phyloP scores from a whole-genome alignment of 2,888 invertebrate genomes.

The Noctua janthe region DNA sequence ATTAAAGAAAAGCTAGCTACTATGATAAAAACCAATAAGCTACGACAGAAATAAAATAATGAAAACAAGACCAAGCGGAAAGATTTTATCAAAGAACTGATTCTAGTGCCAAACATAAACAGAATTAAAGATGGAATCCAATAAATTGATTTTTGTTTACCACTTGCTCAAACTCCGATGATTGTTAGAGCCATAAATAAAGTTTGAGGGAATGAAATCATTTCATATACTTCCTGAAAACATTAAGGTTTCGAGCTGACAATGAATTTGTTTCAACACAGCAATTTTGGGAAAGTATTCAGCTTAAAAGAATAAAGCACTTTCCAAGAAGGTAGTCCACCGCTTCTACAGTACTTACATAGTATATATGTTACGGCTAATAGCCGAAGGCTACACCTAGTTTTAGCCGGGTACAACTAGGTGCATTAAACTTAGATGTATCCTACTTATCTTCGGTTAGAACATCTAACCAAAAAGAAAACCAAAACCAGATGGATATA shows the following conservation, averaged over 20 bases:
- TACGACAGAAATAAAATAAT: not conserved
- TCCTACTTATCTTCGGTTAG: too few species aligned
- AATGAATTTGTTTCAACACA: not conserved
- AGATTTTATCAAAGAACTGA: constrained; percentile 8
- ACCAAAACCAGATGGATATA: too few species aligned
- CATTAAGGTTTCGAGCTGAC: not conserved
- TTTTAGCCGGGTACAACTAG: too few species aligned
- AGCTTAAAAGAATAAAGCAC: too few species aligned
- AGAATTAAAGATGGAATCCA: not conserved
- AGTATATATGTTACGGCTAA: too few species aligned
- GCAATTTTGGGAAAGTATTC: too few species aligned
- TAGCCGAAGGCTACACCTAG: too few species aligned
- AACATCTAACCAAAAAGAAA: too few species aligned
- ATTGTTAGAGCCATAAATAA: not conserved
- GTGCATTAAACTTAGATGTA: too few species aligned
- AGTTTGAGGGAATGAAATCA: not conserved
- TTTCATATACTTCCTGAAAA: not conserved
- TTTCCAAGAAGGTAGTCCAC: too few species aligned
- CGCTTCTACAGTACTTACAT: too few species aligned
- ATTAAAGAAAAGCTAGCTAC: not conserved
- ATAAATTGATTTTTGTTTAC: not conserved
- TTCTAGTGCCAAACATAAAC: not conserved
- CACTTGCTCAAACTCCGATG: not conserved
- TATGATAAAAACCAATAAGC: not conserved
- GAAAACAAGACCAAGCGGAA: not conserved